Evolutionary conservation across 2,888 invertebrate species (phyloP).

Genomic region (Rosalia funebris): DNA sequence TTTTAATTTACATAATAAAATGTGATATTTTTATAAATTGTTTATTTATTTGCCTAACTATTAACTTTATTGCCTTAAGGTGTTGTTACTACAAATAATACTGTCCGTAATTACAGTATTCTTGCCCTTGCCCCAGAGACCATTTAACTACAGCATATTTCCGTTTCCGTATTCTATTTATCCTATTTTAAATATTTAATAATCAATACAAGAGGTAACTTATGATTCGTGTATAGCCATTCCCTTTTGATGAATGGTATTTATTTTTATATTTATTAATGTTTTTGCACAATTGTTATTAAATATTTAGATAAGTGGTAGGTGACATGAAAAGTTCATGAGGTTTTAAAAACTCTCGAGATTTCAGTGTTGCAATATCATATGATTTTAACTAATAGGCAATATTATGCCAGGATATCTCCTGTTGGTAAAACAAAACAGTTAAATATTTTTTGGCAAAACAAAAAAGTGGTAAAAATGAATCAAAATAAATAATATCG

Average conservation of each 20-base stretch:
- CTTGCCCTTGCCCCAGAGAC: slow-evolving; percentile 11
- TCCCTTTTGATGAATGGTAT: slow-evolving; percentile 18
- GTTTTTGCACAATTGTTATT: slow-evolving; percentile 37
- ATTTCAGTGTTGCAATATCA: no score
- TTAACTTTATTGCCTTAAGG: slow-evolving; percentile 20
- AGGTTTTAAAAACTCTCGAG: no score
- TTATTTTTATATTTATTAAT: slow-evolving; percentile 37
- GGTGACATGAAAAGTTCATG: neutral
- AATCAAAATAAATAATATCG: no score
- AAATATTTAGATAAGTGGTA: slow-evolving; percentile 33
- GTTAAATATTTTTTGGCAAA: neutral
- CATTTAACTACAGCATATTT: neutral
- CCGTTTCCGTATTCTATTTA: neutral
- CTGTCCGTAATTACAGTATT: slow-evolving; percentile 13
- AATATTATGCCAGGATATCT: no score
- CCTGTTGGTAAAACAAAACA: no score
- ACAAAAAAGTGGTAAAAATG: no score
- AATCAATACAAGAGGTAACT: neutral
- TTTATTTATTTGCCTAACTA: slow-evolving; percentile 24
- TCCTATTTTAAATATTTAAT: slow-evolving; percentile 20
- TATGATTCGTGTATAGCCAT: neutral
- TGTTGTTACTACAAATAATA: slow-evolving; percentile 27
- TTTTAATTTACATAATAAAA: slow-evolving; percentile 22
- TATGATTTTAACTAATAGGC: no score
- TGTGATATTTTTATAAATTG: slow-evolving; percentile 26